Evolutionary conservation across 2,113 vertebrate genomes (phyloP).

Genomic region (Crotalus viridis): DNA sequence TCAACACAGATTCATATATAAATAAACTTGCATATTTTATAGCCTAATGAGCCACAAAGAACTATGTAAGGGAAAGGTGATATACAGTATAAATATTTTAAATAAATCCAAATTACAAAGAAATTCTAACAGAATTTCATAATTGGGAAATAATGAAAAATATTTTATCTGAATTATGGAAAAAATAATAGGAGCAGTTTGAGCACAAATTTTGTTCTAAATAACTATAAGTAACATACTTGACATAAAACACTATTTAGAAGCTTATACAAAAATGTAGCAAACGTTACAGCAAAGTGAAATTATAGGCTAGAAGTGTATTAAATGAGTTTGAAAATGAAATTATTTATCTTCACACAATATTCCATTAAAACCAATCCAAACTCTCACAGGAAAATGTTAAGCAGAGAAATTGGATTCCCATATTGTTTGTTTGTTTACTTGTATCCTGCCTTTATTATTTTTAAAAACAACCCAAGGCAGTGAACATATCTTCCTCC

Average conservation of each 20-base stretch:
- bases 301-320: neutral
- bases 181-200: neutral
- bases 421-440: neutral
- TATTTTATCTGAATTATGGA: neutral
- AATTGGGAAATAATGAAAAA: slow-evolving; percentile 6
- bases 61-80: neutral
- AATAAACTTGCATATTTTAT: neutral
- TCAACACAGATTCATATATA: neutral
- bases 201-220: neutral
- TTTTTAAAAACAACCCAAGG: neutral
- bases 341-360: neutral
- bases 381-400: neutral
- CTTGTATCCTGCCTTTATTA: neutral
- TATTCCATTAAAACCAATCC: neutral
- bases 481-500: neutral
- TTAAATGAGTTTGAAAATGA: neutral
- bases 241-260: neutral
- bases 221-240: neutral
- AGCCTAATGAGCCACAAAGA: neutral
- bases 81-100: neutral
- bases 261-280: neutral
- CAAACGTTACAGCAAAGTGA: neutral
- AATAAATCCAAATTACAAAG: neutral
- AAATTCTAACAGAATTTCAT: neutral
- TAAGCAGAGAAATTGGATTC: neutral